Evolutionary conservation across 1,140 invertebrate species (phyloP).

Genomic region (Solenopsis invicta): DNA sequence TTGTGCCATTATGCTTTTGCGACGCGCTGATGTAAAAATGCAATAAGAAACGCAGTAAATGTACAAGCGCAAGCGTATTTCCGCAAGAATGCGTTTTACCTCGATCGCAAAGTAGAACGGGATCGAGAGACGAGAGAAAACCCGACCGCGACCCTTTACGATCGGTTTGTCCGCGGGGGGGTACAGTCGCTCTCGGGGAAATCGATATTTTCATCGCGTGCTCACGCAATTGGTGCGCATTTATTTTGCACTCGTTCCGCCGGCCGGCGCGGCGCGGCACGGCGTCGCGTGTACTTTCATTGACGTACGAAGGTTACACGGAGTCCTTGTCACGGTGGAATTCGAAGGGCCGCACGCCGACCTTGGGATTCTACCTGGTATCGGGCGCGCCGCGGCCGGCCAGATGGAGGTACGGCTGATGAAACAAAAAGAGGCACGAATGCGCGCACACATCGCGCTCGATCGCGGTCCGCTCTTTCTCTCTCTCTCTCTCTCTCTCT

Average conservation of each 20-base stretch:
- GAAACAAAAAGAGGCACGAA: slow-evolving; percentile 71
- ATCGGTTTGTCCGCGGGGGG: background rate
- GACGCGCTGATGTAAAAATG: slow-evolving; percentile 9
- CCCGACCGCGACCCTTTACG: background rate
- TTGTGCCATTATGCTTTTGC: background rate
- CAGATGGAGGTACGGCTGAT: slow-evolving; percentile 70
- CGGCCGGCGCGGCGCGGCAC: background rate
- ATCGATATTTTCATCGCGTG: background rate
- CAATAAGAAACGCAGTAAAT: background rate
- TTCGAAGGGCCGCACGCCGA: slow-evolving; percentile 73
- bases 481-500: background rate
- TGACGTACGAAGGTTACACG: slow-evolving; percentile 72
- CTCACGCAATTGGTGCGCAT: background rate
- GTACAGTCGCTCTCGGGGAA: background rate
- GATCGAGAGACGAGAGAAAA: background rate
- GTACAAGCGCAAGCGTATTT: background rate
- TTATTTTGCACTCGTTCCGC: background rate
- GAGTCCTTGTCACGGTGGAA: slow-evolving; percentile 74
- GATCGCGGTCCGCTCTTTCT: background rate
- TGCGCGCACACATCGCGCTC: slow-evolving; percentile 15
- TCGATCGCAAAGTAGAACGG: background rate
- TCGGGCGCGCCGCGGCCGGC: slow-evolving; percentile 57
- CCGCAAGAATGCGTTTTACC: slow-evolving; percentile 1
- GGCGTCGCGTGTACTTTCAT: slow-evolving; percentile 58
- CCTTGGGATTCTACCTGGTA: slow-evolving; percentile 76